Evolutionary conservation across 2,888 invertebrate genomes (phyloP).

Genomic region (Xestoiulus laeticollis): DNA sequence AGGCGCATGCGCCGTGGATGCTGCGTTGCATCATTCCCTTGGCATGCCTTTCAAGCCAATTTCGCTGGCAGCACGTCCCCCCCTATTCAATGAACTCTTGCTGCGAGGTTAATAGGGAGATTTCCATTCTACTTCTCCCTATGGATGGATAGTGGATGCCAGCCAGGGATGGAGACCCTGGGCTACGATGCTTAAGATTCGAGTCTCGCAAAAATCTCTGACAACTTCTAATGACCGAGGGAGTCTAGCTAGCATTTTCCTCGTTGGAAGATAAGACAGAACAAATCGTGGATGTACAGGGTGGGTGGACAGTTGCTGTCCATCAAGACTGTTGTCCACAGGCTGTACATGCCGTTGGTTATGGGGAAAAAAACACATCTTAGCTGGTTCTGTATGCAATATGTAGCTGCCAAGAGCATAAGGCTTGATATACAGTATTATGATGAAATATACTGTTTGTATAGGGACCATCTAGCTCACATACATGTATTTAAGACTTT

Average conservation of each 20-base stretch:
- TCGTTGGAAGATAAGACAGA: neutral
- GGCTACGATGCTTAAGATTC: slow-evolving; percentile 28
- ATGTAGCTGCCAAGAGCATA: too few relatives aligned
- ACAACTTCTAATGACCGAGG: slow-evolving; percentile 37
- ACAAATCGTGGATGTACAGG: slow-evolving; percentile 16
- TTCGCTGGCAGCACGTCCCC: slow-evolving; percentile 13
- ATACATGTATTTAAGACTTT: too few relatives aligned
- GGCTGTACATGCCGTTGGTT: too few relatives aligned
- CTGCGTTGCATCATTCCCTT: neutral
- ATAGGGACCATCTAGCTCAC: too few relatives aligned
- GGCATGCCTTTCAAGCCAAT: neutral
- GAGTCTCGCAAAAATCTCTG: slow-evolving; percentile 38
- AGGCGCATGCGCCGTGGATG: slow-evolving; percentile 8
- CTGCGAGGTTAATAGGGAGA: slow-evolving; percentile 43
- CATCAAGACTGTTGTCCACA: neutral
- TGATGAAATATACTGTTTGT: too few relatives aligned
- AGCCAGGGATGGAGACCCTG: slow-evolving; percentile 5
- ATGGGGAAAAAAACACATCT: too few relatives aligned
- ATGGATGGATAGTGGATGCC: slow-evolving; percentile 35
- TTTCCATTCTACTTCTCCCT: slow-evolving; percentile 21
- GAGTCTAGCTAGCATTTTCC: slow-evolving; percentile 5
- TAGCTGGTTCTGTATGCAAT: too few relatives aligned
- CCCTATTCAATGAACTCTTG: slow-evolving; percentile 23
- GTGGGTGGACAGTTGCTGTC: neutral
- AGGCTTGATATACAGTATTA: too few relatives aligned